Evolutionary conservation across 2,888 invertebrate species (phyloP).

Genomic region (Alviniconcha strummeri): DNA sequence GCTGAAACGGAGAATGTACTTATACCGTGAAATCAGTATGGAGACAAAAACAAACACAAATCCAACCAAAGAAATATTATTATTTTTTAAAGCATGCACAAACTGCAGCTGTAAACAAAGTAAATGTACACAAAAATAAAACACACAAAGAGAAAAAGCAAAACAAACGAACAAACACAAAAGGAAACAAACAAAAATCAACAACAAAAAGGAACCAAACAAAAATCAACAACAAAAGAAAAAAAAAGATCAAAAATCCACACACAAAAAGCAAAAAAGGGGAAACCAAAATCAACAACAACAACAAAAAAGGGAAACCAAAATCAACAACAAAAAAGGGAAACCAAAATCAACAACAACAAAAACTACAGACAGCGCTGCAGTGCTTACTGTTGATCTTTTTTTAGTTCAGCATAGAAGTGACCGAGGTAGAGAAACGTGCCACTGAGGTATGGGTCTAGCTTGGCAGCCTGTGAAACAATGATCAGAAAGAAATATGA

Average conservation of each 20-base stretch:
- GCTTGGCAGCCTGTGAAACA: slow-evolving; percentile 75
- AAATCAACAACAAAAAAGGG: not conserved
- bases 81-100: too few species aligned
- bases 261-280: too few species aligned
- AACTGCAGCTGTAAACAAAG: too few species aligned
- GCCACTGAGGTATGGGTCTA: slow-evolving; percentile 83
- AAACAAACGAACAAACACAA: not conserved
- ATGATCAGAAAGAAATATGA: not conserved
- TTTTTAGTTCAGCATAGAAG: slow-evolving; percentile 82
- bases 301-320: not conserved
- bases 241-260: too few species aligned
- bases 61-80: too few species aligned
- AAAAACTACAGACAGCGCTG: not conserved
- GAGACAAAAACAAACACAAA: too few species aligned
- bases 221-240: not conserved
- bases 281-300: not conserved
- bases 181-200: not conserved
- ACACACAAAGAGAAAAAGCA: slow-evolving; percentile 2
- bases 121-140: not conserved
- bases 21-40: too few species aligned
- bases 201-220: too few species aligned
- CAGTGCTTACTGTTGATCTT: slow-evolving; percentile 78
- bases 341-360: not conserved
- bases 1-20: too few species aligned
- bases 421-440: slow-evolving; percentile 86